phyloP scores from a whole-genome alignment of 2,888 invertebrate species.

The Syrphus vitripennis region DNA sequence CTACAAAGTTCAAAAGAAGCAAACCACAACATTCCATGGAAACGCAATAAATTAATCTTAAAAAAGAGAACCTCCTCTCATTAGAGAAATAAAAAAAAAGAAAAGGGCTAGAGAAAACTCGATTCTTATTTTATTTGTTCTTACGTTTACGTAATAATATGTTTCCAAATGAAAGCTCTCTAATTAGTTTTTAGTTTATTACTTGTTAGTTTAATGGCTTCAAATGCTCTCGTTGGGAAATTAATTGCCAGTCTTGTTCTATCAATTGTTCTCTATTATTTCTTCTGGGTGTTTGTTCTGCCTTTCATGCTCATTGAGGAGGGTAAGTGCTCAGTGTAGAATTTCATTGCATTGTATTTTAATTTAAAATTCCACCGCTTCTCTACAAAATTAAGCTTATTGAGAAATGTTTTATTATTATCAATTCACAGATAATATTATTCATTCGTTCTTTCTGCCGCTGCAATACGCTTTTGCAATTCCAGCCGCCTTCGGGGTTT shows the following conservation, averaged over 20 bases:
- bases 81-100: not conserved
- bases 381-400: conserved; percentile 27
- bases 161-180: conserved; percentile 30
- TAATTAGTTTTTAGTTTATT: conserved; percentile 3
- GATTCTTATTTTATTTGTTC: conserved; percentile 7
- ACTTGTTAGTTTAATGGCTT: conserved; percentile 81
- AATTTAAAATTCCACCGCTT: conserved; percentile 12
- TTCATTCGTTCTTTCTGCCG: conserved; percentile 83
- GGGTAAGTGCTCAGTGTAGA: conserved; percentile 79
- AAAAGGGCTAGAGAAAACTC: not conserved
- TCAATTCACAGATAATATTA: conserved; percentile 81
- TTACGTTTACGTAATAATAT: conserved; percentile 61
- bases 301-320: conserved; percentile 86
- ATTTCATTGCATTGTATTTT: conserved; percentile 27
- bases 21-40: conserved; percentile 38
- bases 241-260: conserved; percentile 83
- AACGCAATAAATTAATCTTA: not conserved
- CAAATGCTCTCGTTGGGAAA: conserved; percentile 84
- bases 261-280: conserved; percentile 83
- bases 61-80: not conserved
- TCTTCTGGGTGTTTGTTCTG: conserved; percentile 86
- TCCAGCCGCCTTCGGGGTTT: conserved; percentile 84
- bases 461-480: conserved; percentile 84
- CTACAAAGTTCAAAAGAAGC: not conserved
- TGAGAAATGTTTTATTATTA: conserved; percentile 19